A percentile compares a stretch with the other conserved stretches of the same genome.
Evolutionary conservation across 23 tunicate genomes (phyloP).

Genomic region (Diplosoma virens): DNA sequence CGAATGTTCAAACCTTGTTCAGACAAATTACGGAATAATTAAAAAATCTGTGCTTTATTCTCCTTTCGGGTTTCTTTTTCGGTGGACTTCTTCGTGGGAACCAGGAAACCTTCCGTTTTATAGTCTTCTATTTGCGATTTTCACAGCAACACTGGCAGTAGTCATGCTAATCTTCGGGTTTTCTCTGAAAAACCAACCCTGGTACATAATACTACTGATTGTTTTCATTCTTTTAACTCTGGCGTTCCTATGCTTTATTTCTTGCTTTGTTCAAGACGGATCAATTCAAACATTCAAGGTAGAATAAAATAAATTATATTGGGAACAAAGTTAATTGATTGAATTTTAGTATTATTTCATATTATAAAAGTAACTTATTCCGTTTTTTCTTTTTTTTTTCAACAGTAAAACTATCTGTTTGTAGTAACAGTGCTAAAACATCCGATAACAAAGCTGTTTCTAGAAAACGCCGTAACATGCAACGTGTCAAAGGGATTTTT

Average conservation of each 20-base stretch:
- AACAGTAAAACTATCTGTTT: no score
- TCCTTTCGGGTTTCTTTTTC: conserved; percentile 45
- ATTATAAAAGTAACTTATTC: no score
- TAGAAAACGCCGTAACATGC: no score
- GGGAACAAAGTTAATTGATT: no score
- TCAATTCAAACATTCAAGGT: conserved; percentile 67
- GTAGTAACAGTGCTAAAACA: no score
- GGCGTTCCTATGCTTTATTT: conserved; percentile 9
- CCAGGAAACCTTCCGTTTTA: conserved; percentile 63
- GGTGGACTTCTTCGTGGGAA: conserved; percentile 31
- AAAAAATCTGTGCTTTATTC: conserved; percentile 44
- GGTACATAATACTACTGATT: conserved; percentile 29
- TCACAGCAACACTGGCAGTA: conserved; percentile 37
- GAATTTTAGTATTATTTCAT: no score
- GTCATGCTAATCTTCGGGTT: conserved; percentile 28
- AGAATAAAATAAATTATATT: no score
- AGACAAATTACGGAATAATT: conserved; percentile 37
- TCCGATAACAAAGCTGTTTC: no score
- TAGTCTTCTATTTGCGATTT: conserved; percentile 37
- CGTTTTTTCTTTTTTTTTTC: no score
- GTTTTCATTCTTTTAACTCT: not conserved
- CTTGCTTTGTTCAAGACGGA: conserved; percentile 48
- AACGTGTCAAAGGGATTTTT: no score
- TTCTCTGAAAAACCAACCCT: not conserved
- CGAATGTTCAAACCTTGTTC: conserved; percentile 1